Evolutionary conservation across 2,113 vertebrate species (phyloP), one percentile per base, ranked within the genome.

Genomic region (Pithys albifrons): DNA sequence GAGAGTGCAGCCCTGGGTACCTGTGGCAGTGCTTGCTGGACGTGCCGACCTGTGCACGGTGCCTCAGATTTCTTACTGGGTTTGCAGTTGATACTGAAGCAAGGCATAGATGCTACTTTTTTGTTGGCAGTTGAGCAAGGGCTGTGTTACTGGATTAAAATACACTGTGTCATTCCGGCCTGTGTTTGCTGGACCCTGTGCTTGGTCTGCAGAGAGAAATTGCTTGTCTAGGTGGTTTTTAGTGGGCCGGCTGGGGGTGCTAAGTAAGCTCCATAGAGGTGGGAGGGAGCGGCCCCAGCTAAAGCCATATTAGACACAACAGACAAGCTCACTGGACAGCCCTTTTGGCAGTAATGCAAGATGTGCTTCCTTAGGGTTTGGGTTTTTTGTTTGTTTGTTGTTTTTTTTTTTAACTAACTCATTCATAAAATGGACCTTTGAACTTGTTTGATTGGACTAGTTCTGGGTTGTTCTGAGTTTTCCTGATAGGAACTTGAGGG

Each of bases 131-230:
- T 24, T 76, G 45, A 57, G 57, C 14, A 24, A 77, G 87, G 46
- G 27, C 69, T 78, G 29, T 52, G 22, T 89, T 91, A 23, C 19
- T 85, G 61, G 52, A 37, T 62, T 81, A 74, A 79, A 88, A 65
- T 31, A 19, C 7, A 2, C 0, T 0, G 19, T 27, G 72, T 59
- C 1, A 2, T 49, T 28, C 73, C 49, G 35, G 37, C 31, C 61
- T 55, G 35, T 39, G 72, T 54, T 70, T 92, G 77, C 55, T 89
- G 41, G 48, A 19, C 37, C 58, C 29, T 76, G 8, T 48, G 49
- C 76, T 83, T 0, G 0, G 5, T 76, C 41, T 89, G 84, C 29
- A 59, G 19, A 48, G 28, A 43, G 77, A 35, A 57, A 4, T 57
- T 31, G 28, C 64, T 64, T 66, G 28, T 24, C 49, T 8, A 14